Percentiles rank a stretch among this genome's conserved stretches.
Conservation (phyloP, 2,888 invertebrate species). For the Polymixis lichenea region DNA sequence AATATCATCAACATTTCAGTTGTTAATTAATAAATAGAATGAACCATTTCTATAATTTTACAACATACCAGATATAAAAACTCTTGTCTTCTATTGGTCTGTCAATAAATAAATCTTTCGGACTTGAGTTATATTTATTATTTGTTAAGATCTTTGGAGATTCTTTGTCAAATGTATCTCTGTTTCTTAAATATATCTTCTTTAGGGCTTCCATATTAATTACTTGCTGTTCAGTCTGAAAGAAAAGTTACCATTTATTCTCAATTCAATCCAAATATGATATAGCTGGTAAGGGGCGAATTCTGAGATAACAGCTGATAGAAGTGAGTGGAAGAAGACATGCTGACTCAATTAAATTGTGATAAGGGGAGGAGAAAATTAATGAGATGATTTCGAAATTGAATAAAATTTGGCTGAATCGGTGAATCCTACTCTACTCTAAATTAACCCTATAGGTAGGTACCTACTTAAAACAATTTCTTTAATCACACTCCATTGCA, state of each 20-base stretch:
- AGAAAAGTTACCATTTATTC: conserved; percentile 18
- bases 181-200: conserved; percentile 91
- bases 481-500: neutral
- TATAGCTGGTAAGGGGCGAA: neutral
- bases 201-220: conserved; percentile 90
- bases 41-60: neutral
- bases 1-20: neutral
- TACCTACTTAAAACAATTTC: neutral
- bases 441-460: neutral
- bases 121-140: conserved; percentile 80
- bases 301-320: neutral
- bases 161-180: conserved; percentile 91
- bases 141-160: conserved; percentile 90
- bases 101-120: conserved; percentile 80
- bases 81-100: conserved; percentile 69
- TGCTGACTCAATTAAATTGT: neutral
- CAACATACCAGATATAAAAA: conserved; percentile 80
- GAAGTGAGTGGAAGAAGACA: neutral
- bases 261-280: neutral
- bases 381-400: neutral
- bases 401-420: neutral
- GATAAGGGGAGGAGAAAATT: neutral
- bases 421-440: no score
- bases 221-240: conserved; percentile 90
- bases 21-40: neutral